A percentile compares a stretch with the other conserved stretches of the same genome.
These are phyloP conservation scores for Acanthisitta chloris DNA, from an alignment of 2,113 vertebrate species.

Conservation along the genomic window DNA sequence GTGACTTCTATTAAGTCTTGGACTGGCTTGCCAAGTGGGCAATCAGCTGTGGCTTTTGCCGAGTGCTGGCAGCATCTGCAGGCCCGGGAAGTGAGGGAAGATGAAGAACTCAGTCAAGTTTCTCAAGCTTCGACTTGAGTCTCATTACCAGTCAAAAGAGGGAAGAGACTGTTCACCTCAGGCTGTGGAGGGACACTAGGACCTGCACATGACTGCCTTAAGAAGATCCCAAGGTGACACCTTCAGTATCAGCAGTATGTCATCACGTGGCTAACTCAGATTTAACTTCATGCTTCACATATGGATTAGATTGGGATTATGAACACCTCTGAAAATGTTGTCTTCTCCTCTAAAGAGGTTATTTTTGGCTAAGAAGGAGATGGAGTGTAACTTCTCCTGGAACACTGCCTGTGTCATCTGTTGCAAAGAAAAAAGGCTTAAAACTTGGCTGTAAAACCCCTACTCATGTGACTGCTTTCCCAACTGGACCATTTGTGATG, in stretches of 20 bases:
- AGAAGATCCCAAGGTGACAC: background rate
- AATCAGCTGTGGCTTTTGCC: background rate
- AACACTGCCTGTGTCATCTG: background rate
- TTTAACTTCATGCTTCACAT: background rate
- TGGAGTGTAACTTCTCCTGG: background rate
- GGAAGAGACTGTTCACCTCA: background rate
- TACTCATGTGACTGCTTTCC: background rate
- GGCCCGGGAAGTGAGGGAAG: slow-evolving; percentile 17
- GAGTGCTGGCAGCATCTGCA: slow-evolving; percentile 18
- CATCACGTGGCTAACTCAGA: background rate
- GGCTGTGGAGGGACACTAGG: background rate
- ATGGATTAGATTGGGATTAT: background rate
- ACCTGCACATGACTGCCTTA: rapidly evolving
- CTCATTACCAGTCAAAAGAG: background rate
- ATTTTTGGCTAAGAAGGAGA: background rate
- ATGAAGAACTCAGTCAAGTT: background rate
- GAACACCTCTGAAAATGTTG: background rate
- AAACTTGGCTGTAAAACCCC: background rate
- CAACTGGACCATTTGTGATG: background rate
- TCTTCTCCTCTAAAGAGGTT: background rate
- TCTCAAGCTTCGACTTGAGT: background rate
- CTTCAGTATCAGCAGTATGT: background rate
- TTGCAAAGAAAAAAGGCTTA: background rate
- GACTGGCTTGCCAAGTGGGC: background rate
- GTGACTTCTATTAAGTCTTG: background rate